Evolutionary conservation across 1,140 invertebrate species (phyloP).

Genomic region (Plodia interpunctella): DNA sequence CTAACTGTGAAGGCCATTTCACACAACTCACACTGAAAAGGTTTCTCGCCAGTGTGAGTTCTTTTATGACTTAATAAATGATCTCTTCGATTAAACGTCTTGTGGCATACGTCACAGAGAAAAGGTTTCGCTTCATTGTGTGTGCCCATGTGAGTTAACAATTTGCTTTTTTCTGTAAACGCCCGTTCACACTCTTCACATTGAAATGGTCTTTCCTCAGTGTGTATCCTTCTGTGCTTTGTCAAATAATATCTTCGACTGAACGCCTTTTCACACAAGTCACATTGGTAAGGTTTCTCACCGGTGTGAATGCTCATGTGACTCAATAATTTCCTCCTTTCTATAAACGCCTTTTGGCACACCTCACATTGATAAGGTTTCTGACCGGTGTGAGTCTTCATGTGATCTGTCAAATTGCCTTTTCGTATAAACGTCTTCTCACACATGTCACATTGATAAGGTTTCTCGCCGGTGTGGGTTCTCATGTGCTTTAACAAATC

Average conservation of each 20-base stretch:
- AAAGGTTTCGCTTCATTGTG: too few relatives aligned
- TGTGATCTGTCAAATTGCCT: not conserved
- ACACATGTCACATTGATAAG: not conserved
- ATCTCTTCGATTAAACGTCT: too few relatives aligned
- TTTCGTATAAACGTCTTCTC: not conserved
- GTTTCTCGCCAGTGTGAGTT: too few relatives aligned
- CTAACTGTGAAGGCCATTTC: too few relatives aligned
- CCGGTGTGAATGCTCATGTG: not conserved
- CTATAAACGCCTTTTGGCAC: not conserved
- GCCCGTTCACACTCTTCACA: not conserved
- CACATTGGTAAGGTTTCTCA: not conserved
- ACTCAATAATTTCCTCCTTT: not conserved
- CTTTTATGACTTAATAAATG: too few relatives aligned
- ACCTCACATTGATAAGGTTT: not conserved
- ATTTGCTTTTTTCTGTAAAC: too few relatives aligned
- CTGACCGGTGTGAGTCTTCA: not conserved
- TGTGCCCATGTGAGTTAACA: too few relatives aligned
- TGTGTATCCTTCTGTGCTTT: not conserved
- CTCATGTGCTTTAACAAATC: not conserved
- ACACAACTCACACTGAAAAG: too few relatives aligned
- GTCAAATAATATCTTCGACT: not conserved
- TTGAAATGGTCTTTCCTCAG: not conserved
- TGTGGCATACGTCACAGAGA: too few relatives aligned
- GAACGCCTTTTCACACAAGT: not conserved
- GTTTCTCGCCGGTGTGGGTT: not conserved